phyloP scores from a whole-genome alignment of 2,113 vertebrate genomes.

The Urocitellus parryii region DNA sequence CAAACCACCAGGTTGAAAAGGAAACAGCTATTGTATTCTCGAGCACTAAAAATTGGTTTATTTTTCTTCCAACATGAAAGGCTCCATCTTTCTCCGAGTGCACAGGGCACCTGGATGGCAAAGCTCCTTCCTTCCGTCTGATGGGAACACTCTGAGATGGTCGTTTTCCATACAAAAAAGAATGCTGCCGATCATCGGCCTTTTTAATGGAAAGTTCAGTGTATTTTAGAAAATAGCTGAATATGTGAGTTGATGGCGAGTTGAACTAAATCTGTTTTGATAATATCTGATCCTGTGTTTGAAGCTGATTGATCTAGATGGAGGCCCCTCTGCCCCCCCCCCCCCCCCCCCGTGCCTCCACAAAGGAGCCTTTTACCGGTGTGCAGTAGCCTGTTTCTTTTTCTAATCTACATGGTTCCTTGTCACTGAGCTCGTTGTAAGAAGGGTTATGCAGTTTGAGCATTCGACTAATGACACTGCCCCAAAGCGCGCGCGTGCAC shows the following conservation, averaged over 20 bases:
- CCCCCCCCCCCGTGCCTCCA: rapidly evolving
- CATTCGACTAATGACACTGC: constrained; percentile 30
- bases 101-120: neutral
- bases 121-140: neutral
- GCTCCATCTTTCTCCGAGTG: neutral
- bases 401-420: constrained; percentile 62
- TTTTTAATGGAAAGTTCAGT: neutral
- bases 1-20: constrained; percentile 32
- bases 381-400: constrained; percentile 42
- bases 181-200: neutral
- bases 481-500: neutral
- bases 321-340: rapidly evolving
- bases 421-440: constrained; percentile 54
- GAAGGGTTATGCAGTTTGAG: constrained; percentile 48
- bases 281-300: constrained; percentile 38
- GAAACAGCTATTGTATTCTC: neutral
- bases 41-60: constrained; percentile 61
- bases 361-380: constrained; percentile 1
- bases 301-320: neutral
- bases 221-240: neutral
- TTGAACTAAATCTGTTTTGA: constrained; percentile 4
- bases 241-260: neutral
- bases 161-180: neutral
- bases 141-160: neutral
- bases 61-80: constrained; percentile 55